Percentiles rank a stretch among this genome's conserved stretches.
Evolutionary conservation across 2,888 invertebrate species (phyloP).

Genomic region (Troides aeacus): DNA sequence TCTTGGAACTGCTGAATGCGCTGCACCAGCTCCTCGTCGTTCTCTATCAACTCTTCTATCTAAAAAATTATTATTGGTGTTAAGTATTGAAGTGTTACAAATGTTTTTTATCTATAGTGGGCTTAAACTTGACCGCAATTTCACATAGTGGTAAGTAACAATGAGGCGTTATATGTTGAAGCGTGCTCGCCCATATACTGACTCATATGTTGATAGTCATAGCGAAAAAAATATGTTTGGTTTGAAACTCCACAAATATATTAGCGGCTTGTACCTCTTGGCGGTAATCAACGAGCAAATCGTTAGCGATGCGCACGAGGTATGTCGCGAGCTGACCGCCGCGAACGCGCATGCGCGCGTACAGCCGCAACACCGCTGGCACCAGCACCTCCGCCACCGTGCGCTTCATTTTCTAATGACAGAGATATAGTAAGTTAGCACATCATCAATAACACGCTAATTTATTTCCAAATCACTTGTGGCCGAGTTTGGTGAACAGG

Average conservation of each 20-base stretch:
- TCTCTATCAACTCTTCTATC: conserved; percentile 70
- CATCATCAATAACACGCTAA: too few relatives aligned
- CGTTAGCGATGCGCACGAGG: conserved; percentile 71
- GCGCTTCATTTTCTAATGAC: conserved; percentile 78
- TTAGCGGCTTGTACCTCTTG: conserved; percentile 60
- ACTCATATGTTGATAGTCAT: too few relatives aligned
- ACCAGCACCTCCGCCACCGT: conserved; percentile 84
- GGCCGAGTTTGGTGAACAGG: too few relatives aligned
- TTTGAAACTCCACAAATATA: background rate
- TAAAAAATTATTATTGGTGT: conserved; percentile 34
- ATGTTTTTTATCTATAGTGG: too few relatives aligned
- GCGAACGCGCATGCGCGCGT: conserved; percentile 74
- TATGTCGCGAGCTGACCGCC: conserved; percentile 67
- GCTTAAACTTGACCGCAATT: too few relatives aligned
- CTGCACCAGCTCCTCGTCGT: conserved; percentile 64
- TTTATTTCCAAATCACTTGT: too few relatives aligned
- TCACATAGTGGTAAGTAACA: too few relatives aligned
- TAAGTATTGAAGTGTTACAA: too few relatives aligned
- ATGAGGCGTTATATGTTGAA: too few relatives aligned
- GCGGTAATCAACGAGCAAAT: conserved; percentile 71
- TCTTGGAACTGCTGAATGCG: conserved; percentile 63
- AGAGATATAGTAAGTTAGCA: background rate
- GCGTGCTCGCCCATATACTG: too few relatives aligned
- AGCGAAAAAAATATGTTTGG: too few relatives aligned
- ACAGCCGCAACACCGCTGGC: conserved; percentile 82